phyloP scores from a whole-genome alignment of 2,888 invertebrate species.

The Amaurobius ferox region DNA sequence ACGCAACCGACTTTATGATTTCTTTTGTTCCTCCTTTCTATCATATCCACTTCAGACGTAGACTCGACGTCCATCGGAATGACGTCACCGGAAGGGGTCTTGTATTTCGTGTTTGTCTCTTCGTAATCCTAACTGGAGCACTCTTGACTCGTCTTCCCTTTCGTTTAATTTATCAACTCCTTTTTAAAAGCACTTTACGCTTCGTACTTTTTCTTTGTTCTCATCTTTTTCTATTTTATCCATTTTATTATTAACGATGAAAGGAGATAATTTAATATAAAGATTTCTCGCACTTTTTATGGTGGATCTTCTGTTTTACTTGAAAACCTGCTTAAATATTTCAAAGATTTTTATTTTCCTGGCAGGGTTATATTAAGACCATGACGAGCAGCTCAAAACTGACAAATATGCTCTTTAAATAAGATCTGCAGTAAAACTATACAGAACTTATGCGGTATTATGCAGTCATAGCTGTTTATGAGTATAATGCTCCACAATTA shows the following conservation, averaged over 20 bases:
- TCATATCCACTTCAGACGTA: background rate
- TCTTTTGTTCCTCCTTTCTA: background rate
- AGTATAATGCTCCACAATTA: too few relatives aligned
- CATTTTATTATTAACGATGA: background rate
- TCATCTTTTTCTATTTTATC: background rate
- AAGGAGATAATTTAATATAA: too few relatives aligned
- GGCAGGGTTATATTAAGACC: too few relatives aligned
- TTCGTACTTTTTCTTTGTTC: background rate
- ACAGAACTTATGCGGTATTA: too few relatives aligned
- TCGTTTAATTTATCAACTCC: background rate
- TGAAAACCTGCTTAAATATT: too few relatives aligned
- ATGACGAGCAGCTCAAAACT: too few relatives aligned
- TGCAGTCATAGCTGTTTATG: too few relatives aligned
- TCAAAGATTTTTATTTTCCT: too few relatives aligned
- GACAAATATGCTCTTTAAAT: too few relatives aligned
- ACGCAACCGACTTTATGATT: background rate
- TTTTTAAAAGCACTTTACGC: background rate
- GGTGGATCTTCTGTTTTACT: too few relatives aligned
- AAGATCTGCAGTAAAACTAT: too few relatives aligned
- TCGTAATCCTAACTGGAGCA: background rate
- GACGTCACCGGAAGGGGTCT: conserved; percentile 5
- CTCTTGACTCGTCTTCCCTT: background rate
- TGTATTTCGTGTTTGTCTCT: background rate
- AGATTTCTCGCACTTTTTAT: too few relatives aligned
- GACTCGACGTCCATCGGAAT: background rate